Base-by-base conservation (phyloP, 2,797 vertebrate species). In the Schizothorax lantsangensis region DNA sequence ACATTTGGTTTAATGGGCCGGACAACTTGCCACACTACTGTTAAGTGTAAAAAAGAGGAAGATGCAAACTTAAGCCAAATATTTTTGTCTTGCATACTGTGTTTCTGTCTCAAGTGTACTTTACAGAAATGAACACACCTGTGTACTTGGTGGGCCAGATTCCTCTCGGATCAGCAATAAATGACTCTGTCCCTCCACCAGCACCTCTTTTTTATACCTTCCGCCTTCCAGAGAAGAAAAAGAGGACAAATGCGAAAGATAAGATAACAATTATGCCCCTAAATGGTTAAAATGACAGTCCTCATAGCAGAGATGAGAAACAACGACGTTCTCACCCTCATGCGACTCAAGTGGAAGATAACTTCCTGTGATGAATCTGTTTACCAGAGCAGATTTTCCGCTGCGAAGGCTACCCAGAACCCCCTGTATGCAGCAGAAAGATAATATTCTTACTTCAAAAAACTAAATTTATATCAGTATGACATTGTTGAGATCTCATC, bases 121-220 rank as follows among this genome's bases (percentile, higher is more conserved):
- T 69, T 45, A 94, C 14, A 59, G 52, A 72, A 4, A 88, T 38
- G 15, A 38, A 69, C 82, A 36, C 89, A 97, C 98, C 97, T 97
- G 97, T 43, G 96, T 94, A n/a, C 97, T 97, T 0, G 97, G 98
- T 26, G 95, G 90, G 0, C 96, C 96, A 0, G 95, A 93, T 91
- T 99, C 97, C 92, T 99, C 98, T 69, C 97, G 96, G 91, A 99
- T 98, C 91, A 99, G 94, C 90, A 99, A 89, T 81, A 99, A 94
- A 86, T 99, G 95, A 93, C 97, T 98, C 90, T 98, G 97, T 43
- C 97, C 97, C 0, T 99, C 97, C 14, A 98, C 96, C 57, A 95
- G 89, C 88, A 98, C 95, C 92, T 99, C 98, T 81, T 98, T 99
- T 93, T 99, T 99, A 93, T 97, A 97, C 86, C 98, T 95, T 0